Evolutionary conservation across 2,113 vertebrate species (phyloP).

Genomic region (Daphoenositta chrysoptera): DNA sequence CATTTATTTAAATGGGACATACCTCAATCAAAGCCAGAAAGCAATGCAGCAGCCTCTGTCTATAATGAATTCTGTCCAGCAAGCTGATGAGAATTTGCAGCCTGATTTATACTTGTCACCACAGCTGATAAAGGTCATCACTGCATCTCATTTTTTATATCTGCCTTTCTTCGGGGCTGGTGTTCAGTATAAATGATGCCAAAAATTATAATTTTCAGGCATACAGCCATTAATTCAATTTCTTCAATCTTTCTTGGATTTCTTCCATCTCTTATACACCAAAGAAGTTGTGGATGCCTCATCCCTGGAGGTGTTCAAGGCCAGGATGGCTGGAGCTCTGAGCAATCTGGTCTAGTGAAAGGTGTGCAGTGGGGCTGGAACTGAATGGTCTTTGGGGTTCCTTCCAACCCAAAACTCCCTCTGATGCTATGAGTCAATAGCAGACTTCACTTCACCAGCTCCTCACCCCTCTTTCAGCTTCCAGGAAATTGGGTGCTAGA

Average conservation of each 20-base stretch:
- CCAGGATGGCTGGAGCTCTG: not conserved
- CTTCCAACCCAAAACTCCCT: not conserved
- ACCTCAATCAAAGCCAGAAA: constrained; percentile 56
- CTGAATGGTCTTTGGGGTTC: no score
- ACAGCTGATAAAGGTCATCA: constrained; percentile 70
- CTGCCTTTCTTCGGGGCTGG: not conserved
- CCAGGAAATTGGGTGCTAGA: not conserved
- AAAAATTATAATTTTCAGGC: constrained; percentile 21
- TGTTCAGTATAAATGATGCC: constrained; percentile 7
- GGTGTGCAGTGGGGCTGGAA: not conserved
- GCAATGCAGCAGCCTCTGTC: not conserved
- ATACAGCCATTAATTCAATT: constrained; percentile 20
- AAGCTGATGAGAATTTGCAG: constrained; percentile 55
- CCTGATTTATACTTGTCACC: constrained; percentile 70
- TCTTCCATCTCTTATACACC: not conserved
- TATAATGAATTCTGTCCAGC: constrained; percentile 67
- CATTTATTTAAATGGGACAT: constrained; percentile 28
- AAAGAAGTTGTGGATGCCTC: not conserved
- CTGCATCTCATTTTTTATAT: constrained; percentile 63
- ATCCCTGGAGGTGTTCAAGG: not conserved
- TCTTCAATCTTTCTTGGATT: not conserved
- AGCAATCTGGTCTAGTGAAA: not conserved
- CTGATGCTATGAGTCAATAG: not conserved
- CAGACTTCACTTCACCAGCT: not conserved
- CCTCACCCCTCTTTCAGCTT: not conserved